A percentile compares a stretch with the other conserved stretches of the same genome.
Evolutionary conservation across 2,113 vertebrate genomes (phyloP).

Genomic region (Nesospiza acunhae): DNA sequence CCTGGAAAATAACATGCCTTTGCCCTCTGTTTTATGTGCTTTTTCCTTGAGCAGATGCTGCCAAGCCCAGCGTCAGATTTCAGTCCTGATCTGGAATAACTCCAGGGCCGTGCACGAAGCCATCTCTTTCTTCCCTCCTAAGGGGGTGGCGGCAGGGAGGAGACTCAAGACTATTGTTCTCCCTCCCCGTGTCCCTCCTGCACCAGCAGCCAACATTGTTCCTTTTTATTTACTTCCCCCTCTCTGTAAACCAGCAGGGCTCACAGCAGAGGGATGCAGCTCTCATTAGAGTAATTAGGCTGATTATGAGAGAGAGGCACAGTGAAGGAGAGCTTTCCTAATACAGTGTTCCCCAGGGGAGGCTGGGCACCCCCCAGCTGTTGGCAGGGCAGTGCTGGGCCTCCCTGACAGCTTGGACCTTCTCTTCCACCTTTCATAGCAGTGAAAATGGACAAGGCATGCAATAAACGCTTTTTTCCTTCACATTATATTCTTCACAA

Average conservation of each 20-base stretch:
- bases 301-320: not conserved
- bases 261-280: not conserved
- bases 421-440: not conserved
- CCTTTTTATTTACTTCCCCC: not conserved
- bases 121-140: not conserved
- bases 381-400: not conserved
- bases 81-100: not conserved
- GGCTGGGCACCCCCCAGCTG: not conserved
- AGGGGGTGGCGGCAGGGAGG: not conserved
- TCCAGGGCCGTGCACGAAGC: not conserved
- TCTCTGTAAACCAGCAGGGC: constrained; percentile 7
- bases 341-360: not conserved
- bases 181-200: not conserved
- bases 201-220: constrained; percentile 37
- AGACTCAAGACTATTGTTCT: constrained; percentile 8
- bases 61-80: not conserved
- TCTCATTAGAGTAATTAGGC: not conserved
- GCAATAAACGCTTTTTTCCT: not conserved
- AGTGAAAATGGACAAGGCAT: not conserved
- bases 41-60: not conserved
- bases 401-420: fast-evolving
- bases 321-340: not conserved
- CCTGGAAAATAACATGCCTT: not conserved
- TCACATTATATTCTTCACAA: not conserved
- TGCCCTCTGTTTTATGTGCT: not conserved